A percentile compares a stretch with the other conserved stretches of the same genome.
Conservation (phyloP, 1,140 invertebrate genomes). For the Drosophila ercepeae region DNA sequence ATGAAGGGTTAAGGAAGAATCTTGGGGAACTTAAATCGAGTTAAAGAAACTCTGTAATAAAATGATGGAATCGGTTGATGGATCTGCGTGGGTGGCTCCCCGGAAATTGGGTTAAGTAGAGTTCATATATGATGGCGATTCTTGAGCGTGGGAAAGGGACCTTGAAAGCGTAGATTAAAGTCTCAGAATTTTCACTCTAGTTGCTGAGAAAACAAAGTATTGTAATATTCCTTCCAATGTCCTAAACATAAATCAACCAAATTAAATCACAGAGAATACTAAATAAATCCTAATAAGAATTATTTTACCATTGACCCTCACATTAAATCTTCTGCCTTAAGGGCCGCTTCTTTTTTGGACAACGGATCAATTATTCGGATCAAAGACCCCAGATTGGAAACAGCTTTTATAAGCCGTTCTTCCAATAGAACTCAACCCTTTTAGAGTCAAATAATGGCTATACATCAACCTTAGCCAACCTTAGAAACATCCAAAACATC, state of each 20-base stretch:
- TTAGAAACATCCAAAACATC: too few species aligned
- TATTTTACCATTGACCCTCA: constrained; percentile 36
- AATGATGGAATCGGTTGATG: constrained; percentile 33
- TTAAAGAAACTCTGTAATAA: constrained; percentile 35
- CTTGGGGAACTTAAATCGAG: constrained; percentile 23
- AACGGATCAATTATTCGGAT: constrained; percentile 53
- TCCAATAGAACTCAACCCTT: constrained; percentile 61
- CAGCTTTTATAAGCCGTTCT: constrained; percentile 56
- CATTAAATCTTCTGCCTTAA: constrained; percentile 14
- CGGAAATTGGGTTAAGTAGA: constrained; percentile 51
- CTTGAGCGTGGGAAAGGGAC: constrained; percentile 18
- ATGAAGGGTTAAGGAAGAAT: constrained; percentile 30
- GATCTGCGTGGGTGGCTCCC: constrained; percentile 15
- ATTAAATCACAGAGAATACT: constrained; percentile 26
- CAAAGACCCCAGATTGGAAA: constrained; percentile 55
- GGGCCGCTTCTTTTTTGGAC: constrained; percentile 1
- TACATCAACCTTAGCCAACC: constrained; percentile 56
- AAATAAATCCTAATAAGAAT: constrained; percentile 40
- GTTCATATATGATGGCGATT: constrained; percentile 28
- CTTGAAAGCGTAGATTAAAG: not conserved
- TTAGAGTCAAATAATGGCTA: constrained; percentile 59
- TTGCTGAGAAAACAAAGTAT: too few species aligned
- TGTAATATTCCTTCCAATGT: too few species aligned
- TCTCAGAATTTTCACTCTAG: too few species aligned
- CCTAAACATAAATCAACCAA: constrained; percentile 20